Percentiles rank a stretch among this genome's conserved stretches.
Evolutionary conservation across 2,888 invertebrate genomes (phyloP).

Genomic region (Agapostemon virescens): DNA sequence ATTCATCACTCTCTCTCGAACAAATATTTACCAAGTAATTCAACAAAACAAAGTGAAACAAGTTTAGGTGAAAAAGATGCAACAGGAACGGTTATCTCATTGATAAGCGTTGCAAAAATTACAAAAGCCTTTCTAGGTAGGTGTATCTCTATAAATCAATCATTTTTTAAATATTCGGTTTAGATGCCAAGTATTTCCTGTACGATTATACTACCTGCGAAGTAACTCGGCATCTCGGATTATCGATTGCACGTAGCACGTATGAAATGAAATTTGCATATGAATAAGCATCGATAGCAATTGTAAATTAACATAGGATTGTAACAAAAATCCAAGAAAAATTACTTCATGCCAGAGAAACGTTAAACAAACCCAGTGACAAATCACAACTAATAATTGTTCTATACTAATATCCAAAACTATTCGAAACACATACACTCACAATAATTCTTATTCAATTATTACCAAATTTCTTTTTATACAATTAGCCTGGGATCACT

Average conservation of each 20-base stretch:
- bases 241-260: conserved; percentile 11
- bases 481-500: neutral
- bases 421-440: neutral
- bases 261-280: conserved; percentile 17
- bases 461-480: neutral
- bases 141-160: conserved; percentile 4
- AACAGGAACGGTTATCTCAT: neutral
- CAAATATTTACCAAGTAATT: neutral
- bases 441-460: neutral
- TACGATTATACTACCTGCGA: conserved; percentile 19
- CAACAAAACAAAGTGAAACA: neutral
- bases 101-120: neutral
- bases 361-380: neutral
- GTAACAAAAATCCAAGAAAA: neutral
- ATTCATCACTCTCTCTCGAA: neutral
- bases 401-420: neutral
- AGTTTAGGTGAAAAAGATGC: neutral
- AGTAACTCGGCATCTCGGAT: conserved; percentile 10
- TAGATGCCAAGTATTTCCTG: neutral
- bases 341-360: conserved; percentile 2
- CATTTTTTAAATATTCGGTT: conserved; percentile 14
- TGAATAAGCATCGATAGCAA: neutral
- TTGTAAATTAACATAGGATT: conserved; percentile 14
- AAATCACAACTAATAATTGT: neutral
- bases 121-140: neutral